A percentile compares a stretch with the other conserved stretches of the same genome.
Evolutionary conservation across 2,888 invertebrate genomes (phyloP).

Genomic region (Campoletis raptor): DNA sequence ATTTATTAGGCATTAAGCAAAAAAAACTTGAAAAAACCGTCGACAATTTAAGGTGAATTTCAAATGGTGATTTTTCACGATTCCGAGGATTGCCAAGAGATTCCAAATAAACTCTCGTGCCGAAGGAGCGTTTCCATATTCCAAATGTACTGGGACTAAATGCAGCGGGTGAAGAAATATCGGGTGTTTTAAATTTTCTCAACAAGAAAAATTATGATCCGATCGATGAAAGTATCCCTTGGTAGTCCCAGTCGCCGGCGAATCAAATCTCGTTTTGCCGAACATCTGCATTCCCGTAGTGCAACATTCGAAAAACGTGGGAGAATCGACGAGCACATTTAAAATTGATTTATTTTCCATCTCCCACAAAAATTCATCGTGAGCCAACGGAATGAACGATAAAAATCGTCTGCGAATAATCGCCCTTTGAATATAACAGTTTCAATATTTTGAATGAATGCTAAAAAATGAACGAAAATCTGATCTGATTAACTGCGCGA

Average conservation of each 20-base stretch:
- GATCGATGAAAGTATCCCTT: background rate
- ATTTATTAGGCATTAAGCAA: conserved; percentile 3
- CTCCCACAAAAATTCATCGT: background rate
- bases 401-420: background rate
- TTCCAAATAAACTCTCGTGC: background rate
- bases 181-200: background rate
- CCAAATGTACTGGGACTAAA: background rate
- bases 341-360: background rate
- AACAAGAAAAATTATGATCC: background rate
- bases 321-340: background rate
- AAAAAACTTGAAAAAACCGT: background rate
- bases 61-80: background rate
- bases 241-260: background rate
- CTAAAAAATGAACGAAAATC: background rate
- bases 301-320: background rate
- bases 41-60: background rate
- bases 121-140: background rate
- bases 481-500: conserved; percentile 44
- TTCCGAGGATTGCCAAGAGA: background rate
- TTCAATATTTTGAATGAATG: conserved; percentile 3
- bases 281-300: conserved; percentile 24
- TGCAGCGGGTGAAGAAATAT: background rate
- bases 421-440: background rate
- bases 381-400: background rate
- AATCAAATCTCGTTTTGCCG: background rate